These are phyloP conservation scores for Plutomurus gul DNA, from an alignment of 1,140 invertebrate species.

Conservation along the genomic window DNA sequence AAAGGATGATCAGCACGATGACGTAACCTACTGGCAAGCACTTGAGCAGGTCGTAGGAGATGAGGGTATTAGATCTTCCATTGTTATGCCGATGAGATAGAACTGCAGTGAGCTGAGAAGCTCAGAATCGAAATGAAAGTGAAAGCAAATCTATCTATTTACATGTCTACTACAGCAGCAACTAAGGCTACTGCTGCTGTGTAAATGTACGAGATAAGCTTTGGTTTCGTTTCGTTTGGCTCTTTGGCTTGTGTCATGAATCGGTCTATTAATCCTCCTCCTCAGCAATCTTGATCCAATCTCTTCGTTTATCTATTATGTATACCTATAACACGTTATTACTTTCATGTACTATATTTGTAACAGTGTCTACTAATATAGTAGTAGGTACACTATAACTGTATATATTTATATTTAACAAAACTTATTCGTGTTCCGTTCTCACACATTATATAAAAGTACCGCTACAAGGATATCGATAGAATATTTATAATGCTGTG, in stretches of 20 bases:
- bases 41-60: conserved; percentile 15
- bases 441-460: too few species aligned
- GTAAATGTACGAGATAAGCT: background rate
- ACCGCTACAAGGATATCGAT: too few species aligned
- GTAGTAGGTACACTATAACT: background rate
- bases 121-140: conserved; percentile 14
- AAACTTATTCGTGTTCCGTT: too few species aligned
- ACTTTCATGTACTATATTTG: background rate
- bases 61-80: conserved; percentile 19
- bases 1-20: conserved; percentile 8
- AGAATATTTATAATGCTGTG: too few species aligned
- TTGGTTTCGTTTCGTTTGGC: background rate
- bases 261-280: conserved; percentile 35
- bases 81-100: background rate
- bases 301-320: background rate
- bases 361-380: background rate
- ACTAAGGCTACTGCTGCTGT: background rate
- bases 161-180: too few species aligned
- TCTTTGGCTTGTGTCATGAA: conserved; percentile 3
- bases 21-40: conserved; percentile 15
- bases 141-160: too few species aligned
- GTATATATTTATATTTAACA: too few species aligned
- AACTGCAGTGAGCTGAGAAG: conserved; percentile 2
- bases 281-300: conserved; percentile 2
- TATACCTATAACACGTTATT: background rate